Evolutionary conservation across 2,888 invertebrate genomes (phyloP).

Genomic region (Perithous albicinctus): DNA sequence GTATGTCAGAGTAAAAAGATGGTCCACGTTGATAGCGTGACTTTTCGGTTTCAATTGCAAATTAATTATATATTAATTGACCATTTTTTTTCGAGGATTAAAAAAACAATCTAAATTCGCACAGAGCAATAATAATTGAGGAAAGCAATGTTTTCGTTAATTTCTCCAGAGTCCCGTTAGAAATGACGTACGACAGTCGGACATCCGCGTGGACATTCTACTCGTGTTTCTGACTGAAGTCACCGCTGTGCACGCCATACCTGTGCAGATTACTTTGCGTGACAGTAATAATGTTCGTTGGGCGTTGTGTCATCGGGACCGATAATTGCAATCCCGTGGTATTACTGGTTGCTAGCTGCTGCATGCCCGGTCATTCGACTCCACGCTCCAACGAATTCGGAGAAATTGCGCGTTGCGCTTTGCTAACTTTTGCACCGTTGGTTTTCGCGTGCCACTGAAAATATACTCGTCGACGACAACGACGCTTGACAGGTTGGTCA

Average conservation of each 20-base stretch:
- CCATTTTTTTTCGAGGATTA: too few species aligned
- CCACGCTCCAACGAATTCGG: conserved; percentile 42
- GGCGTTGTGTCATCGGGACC: conserved; percentile 50
- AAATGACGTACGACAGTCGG: background rate
- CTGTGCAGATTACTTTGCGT: conserved; percentile 42
- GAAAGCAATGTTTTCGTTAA: background rate
- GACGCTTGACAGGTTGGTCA: background rate
- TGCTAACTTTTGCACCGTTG: conserved; percentile 25
- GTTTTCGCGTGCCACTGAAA: conserved; percentile 2
- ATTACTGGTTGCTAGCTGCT: background rate
- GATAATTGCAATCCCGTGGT: conserved; percentile 47
- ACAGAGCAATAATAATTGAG: background rate
- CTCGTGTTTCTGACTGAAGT: background rate
- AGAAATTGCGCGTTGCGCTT: conserved; percentile 39
- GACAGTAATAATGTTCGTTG: conserved; percentile 38
- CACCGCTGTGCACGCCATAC: background rate
- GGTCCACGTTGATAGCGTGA: too few species aligned
- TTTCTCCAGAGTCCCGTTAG: background rate
- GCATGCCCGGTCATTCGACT: conserved; percentile 18
- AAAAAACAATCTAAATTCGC: background rate
- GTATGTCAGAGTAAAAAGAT: too few species aligned
- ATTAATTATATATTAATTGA: too few species aligned
- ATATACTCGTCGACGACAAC: conserved; percentile 1
- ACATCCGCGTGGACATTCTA: background rate
- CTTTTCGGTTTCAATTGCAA: too few species aligned